These are phyloP conservation scores for Drosophila guanche DNA, from an alignment of 1,140 invertebrate genomes.

Conservation along the genomic window DNA sequence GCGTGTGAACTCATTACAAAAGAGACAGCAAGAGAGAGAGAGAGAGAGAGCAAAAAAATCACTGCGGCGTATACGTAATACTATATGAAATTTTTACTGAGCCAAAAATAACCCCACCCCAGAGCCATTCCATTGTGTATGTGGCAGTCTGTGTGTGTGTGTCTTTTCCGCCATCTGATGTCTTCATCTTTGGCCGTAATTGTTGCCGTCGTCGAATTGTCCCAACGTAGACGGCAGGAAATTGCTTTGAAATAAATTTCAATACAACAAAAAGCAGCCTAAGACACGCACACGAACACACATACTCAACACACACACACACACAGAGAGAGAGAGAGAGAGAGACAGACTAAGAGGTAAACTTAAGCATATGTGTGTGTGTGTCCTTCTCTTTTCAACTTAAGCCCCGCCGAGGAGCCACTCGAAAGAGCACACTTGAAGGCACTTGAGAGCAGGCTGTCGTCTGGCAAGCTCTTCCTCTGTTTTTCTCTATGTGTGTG, in stretches of 20 bases:
- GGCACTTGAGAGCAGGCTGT: constrained; percentile 57
- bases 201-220: constrained; percentile 65
- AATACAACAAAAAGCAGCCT: constrained; percentile 77
- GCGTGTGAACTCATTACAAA: constrained; percentile 79
- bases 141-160: constrained; percentile 1
- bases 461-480: constrained; percentile 33
- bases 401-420: constrained; percentile 65
- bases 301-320: constrained; percentile 8
- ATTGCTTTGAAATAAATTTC: constrained; percentile 82
- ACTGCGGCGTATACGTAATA: constrained; percentile 77
- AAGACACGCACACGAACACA: constrained; percentile 45
- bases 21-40: constrained; percentile 32
- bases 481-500: background rate
- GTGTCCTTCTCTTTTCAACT: constrained; percentile 51
- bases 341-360: constrained; percentile 24
- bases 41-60: constrained; percentile 47
- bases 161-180: constrained; percentile 61
- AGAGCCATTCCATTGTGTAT: constrained; percentile 10
- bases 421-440: constrained; percentile 65
- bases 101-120: constrained; percentile 2
- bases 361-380: constrained; percentile 56
- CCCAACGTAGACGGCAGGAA: constrained; percentile 78
- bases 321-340: constrained; percentile 4
- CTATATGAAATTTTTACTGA: constrained; percentile 64
- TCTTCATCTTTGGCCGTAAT: constrained; percentile 79